Evolutionary conservation across 2,797 vertebrate species (phyloP), one percentile per base, ranked within the genome.

Genomic region (Melanotaenia pygmaea): DNA sequence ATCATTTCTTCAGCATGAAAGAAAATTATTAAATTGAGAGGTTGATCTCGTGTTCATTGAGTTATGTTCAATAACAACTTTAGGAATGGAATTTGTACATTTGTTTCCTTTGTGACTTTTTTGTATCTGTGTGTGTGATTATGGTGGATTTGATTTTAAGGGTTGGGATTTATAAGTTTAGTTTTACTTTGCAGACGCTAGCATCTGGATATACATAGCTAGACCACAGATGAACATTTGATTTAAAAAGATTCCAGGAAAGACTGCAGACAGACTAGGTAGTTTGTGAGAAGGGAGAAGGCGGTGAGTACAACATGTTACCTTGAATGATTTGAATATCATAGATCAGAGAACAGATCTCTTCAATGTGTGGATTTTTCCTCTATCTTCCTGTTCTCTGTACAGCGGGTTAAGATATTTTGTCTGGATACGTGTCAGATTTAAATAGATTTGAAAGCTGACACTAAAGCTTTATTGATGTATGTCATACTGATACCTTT

Each of bases 401-500:
- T 30, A 26, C 24, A 38, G 32, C 22, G 70, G 47, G 30, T 40
- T 60, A 16, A 63, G 61, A 13, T 63, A 24, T 62, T 72, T 70
- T 75, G 22, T 70, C 38, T 59, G 26, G 26, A 58, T 56, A 16
- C 13, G 24, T 51, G 32, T 83, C 67, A 72, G 69, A 72, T 59
- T 59, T 70, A 76, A 74, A 80, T 54, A 68, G 70, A 73, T 32
- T 20, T 72, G 60, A 78, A 76, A 80, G 62, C 9, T 43, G 30
- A 76, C 20, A 72, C 50, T 34, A 24, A 76, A 68, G 59, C 26
- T 43, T 68, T 81, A 69, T 72, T 84, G 77, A 67, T 74, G 73
- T 30, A 26, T 64, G 60, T 67, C 66, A 63, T 18, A 34, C 69
- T 45, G 65, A 69, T 43, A 50, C n/a, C 57, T 51, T 51, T n/a